Evolutionary conservation across 2,113 vertebrate species (phyloP), one percentile per base, ranked within the genome.

Genomic region (Excalfactoria chinensis): DNA sequence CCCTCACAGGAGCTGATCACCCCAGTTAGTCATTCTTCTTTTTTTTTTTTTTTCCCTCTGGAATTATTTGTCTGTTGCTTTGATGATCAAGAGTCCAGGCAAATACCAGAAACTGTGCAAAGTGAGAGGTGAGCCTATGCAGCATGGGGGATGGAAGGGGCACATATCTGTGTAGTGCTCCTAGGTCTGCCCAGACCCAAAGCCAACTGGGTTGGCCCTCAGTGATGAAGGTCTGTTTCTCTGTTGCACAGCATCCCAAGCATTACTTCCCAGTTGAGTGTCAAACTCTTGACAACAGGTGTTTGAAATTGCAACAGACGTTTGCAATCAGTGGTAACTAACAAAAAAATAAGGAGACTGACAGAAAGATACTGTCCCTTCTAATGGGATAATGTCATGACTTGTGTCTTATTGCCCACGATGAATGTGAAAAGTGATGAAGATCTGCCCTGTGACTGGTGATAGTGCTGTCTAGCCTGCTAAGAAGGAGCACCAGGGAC

Each of bases 1-100:
- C 9, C 43, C 59, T 83, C 49, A 67, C 1, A 2, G 26, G 23
- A 70, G 7, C 44, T 62, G 20, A 63, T 66, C n/a, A 58, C 17
- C 17, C 8, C n/a, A 16, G 13, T 60, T 11, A 75, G 4, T 37
- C 11, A n/a, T 6, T 56, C 13, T 48, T 35, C 19, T 19, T 56
- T 37, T 25, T 23, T 14, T 23, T 37, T 28, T 4, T 60, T 19
- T 6, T 1, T 2, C 5, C 5, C 13, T 1, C 2, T 1, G 1
- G 43, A 71, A 14, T 68, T 64, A 44, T 30, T 71, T 89, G 81
- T 67, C 18, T 60, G 34, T 35, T 87, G 13, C 8, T 85, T 56
- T 89, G 21, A 13, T 74, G 40, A 56, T 15, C 19, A 84, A 26
- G 3, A 14, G 6, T 8, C 77, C 51, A 43, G 12, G 28, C 34